Conservation (phyloP, 37 sponge, comb jelly and placozoan species). For the Diacarnus erythraeanus region DNA sequence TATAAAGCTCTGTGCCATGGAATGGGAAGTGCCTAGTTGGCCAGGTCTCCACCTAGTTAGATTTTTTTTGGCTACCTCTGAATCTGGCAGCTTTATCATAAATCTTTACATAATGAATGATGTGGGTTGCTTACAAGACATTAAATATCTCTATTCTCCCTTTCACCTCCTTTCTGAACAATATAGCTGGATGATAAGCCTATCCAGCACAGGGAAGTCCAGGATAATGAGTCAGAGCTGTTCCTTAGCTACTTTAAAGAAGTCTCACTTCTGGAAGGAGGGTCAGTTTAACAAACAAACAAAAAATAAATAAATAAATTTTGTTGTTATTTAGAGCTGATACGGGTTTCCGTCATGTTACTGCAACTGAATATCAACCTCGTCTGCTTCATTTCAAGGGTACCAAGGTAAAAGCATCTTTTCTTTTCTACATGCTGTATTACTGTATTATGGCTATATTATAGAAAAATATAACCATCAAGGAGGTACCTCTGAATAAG, state of each 20-base stretch:
- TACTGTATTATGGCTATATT: background rate
- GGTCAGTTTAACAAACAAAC: too few species aligned
- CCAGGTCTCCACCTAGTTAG: too few species aligned
- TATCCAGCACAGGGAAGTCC: constrained; percentile 96
- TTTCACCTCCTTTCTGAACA: background rate
- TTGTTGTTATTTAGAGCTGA: constrained; percentile 69
- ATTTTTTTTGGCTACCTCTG: too few species aligned
- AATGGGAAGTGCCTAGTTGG: too few species aligned
- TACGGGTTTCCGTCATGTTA: constrained; percentile 93
- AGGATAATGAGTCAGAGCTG: constrained; percentile 82
- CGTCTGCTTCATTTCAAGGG: constrained; percentile 95
- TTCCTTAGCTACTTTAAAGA: constrained; percentile 91
- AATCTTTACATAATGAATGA: too few species aligned
- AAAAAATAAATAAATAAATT: background rate
- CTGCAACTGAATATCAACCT: constrained; percentile 87
- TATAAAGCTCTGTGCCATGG: too few species aligned
- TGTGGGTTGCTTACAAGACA: too few species aligned
- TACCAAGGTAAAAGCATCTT: constrained; percentile 35
- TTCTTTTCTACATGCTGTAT: background rate
- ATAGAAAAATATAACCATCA: constrained; percentile 58
- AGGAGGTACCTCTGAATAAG: constrained; percentile 67
- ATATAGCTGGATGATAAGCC: constrained; percentile 95
- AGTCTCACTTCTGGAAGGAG: constrained; percentile 78
- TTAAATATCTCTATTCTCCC: too few species aligned
- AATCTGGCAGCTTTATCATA: too few species aligned